phyloP scores from a whole-genome alignment of 2,797 vertebrate genomes.

The Zalophus californianus region DNA sequence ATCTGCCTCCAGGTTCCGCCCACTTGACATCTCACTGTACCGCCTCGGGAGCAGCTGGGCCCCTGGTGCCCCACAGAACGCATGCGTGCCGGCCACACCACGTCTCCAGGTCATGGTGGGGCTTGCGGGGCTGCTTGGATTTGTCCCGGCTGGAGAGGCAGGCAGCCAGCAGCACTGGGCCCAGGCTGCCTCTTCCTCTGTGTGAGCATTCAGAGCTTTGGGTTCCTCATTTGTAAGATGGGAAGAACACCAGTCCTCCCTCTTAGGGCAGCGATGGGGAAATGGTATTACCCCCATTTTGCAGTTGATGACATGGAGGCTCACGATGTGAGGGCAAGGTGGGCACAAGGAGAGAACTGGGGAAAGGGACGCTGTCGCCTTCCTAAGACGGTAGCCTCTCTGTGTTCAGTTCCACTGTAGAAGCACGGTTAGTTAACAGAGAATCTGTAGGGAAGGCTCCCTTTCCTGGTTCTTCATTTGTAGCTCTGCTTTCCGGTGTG shows the following conservation, averaged over 20 bases:
- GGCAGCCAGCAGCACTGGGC: not conserved
- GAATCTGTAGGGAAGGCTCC: not conserved
- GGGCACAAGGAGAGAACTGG: not conserved
- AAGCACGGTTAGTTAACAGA: not conserved
- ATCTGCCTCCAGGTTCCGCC: not conserved
- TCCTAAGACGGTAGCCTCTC: not conserved
- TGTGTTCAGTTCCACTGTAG: not conserved
- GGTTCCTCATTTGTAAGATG: not conserved
- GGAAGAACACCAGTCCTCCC: not conserved
- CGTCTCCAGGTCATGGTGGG: fast-evolving
- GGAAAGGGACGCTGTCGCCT: not conserved
- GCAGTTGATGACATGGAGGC: not conserved
- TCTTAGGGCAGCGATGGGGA: not conserved
- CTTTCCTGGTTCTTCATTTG: not conserved
- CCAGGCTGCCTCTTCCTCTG: not conserved
- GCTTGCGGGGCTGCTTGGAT: not conserved
- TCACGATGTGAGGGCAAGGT: not conserved
- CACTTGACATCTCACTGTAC: too few species aligned
- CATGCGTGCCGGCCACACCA: not conserved
- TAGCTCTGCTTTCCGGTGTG: not conserved
- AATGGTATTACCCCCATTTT: not conserved
- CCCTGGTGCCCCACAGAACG: not conserved
- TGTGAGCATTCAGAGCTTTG: not conserved
- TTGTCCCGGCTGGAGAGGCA: not conserved
- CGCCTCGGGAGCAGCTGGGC: not conserved